A percentile compares a stretch with the other conserved stretches of the same genome.
These are phyloP conservation scores for Ceriagrion tenellum DNA, from an alignment of 2,888 invertebrate genomes.

Conservation along the genomic window DNA sequence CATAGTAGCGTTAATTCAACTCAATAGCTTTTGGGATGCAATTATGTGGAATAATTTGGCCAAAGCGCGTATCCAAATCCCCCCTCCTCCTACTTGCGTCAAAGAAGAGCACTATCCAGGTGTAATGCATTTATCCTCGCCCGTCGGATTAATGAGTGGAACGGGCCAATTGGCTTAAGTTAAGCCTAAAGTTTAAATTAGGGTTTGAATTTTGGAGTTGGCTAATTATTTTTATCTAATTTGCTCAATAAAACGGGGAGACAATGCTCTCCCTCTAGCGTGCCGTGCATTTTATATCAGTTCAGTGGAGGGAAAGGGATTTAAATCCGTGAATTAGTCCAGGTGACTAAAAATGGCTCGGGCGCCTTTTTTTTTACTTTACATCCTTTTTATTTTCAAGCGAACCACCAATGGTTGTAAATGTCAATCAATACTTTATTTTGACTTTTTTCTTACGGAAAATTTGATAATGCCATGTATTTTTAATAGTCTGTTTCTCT, in stretches of 20 bases:
- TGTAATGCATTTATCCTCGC: conserved; percentile 23
- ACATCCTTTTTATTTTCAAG: background rate
- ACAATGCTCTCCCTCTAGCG: background rate
- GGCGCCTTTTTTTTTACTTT: background rate
- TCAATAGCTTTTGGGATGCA: conserved; percentile 35
- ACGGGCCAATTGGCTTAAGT: conserved; percentile 5
- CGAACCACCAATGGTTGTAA: background rate
- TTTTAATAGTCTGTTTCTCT: background rate
- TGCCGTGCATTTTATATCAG: background rate
- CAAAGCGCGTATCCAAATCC: background rate
- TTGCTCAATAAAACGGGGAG: background rate
- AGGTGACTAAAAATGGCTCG: no score
- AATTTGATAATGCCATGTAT: background rate
- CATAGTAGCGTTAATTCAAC: conserved; percentile 36
- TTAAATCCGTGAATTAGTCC: background rate
- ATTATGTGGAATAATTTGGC: conserved; percentile 31
- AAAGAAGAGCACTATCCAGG: conserved; percentile 31
- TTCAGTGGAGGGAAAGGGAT: background rate
- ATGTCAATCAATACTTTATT: background rate
- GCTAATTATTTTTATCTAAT: background rate
- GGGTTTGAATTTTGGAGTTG: conserved; percentile 7
- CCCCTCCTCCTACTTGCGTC: background rate
- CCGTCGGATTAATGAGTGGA: conserved; percentile 8
- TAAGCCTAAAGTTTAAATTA: conserved; percentile 32
- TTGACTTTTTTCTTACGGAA: background rate